Evolutionary conservation across 2,797 vertebrate genomes (phyloP).

Genomic region (Bradypodion ventrale): DNA sequence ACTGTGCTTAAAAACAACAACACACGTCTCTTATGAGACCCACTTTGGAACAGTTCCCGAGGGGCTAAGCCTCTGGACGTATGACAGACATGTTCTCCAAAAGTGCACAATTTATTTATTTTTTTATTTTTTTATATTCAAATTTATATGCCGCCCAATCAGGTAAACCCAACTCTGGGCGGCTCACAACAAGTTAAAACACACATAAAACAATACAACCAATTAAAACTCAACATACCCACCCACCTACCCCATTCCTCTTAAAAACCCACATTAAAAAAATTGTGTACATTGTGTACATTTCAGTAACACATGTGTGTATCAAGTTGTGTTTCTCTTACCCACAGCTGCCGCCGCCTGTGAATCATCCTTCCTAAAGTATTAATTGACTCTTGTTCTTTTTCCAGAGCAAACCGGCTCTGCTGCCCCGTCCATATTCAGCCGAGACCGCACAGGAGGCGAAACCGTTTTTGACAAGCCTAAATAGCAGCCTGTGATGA

Average conservation of each 20-base stretch:
- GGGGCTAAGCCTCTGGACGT: neutral
- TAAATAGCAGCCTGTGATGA: constrained; percentile 77
- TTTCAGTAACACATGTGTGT: fast-evolving
- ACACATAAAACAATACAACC: too few species aligned
- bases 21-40: neutral
- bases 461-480: constrained; percentile 88
- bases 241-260: too few species aligned
- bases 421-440: constrained; percentile 90
- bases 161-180: too few species aligned
- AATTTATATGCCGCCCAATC: too few species aligned
- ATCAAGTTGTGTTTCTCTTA: neutral
- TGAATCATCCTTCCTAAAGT: neutral
- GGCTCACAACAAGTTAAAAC: too few species aligned
- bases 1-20: neutral
- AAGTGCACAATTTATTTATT: too few species aligned
- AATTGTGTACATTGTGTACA: neutral
- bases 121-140: too few species aligned
- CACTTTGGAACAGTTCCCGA: neutral
- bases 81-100: neutral
- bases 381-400: constrained; percentile 35
- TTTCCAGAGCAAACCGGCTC: constrained; percentile 86
- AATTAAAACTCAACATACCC: too few species aligned
- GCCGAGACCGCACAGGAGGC: constrained; percentile 80
- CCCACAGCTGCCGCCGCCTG: neutral
- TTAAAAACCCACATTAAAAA: too few species aligned